Base-by-base conservation (phyloP, 1,140 invertebrate genomes). In the Nasonia longicornis region DNA sequence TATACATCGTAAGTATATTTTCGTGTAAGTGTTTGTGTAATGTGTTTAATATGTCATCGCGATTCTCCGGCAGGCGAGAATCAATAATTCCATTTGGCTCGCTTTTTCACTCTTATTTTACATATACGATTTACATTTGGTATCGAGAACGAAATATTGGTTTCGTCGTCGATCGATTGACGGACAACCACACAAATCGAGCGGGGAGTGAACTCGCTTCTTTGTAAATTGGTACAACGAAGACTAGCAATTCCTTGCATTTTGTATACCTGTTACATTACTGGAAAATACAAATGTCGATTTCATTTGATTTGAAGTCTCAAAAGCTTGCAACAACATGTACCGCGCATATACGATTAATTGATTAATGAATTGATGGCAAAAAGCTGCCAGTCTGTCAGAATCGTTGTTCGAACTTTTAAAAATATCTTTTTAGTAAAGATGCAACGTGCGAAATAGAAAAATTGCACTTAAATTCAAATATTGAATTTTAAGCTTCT, bases 1-100 rank as follows among this genome's bases (percentile, higher is more conserved):
- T 79, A 79, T 72, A 63, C 26, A 26, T 26, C 26, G 31, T 20
- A 78, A 78, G 67, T 67, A 78, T 71, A 58, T 69, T 71, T 26
- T 70, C 38, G 64, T 67, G 38, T 66, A 38, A 22, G 29, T 66
- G 14, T 75, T 64, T 64, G 38, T 76, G 63, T 76, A 22, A 42
- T 64, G 38, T 29, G 22, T 69, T 14, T 69, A 77, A 12, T 22
- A 52, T 69, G 63, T 67, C 75, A n/a, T 22, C 26, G 45, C 42
- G 42, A 11, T 73, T 73, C 71, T 73, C 42, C 71, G 42, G 71
- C n/a, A 48, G 45, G 20, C 71, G 45, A 35, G 69, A 70, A 70
- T 38, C 26, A 73, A 48, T 45, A 72, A 72, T 26, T 29, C 71
- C 29, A 52, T 73, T 73, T 73, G 71, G 42, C 71, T 73, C 71